Evolutionary conservation across 1,140 invertebrate species (phyloP).

Genomic region (Leptoteleia sp.): DNA sequence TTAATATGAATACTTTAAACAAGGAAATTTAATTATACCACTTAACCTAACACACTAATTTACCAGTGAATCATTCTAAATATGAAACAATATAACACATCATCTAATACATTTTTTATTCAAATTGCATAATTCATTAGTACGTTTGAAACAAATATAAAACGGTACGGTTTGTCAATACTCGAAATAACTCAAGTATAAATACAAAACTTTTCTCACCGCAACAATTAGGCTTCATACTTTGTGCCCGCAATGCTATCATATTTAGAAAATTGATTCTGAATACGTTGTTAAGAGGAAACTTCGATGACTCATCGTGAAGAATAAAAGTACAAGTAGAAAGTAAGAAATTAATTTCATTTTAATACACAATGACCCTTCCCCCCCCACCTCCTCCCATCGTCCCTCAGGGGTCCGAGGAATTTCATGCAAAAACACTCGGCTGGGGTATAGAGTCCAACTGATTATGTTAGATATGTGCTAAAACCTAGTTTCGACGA

Average conservation of each 20-base stretch:
- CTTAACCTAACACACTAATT: no score
- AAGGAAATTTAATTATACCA: no score
- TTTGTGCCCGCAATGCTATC: constrained; percentile 8
- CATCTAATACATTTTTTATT: background rate
- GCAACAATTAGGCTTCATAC: background rate
- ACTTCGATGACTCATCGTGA: constrained; percentile 26
- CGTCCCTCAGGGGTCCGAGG: no score
- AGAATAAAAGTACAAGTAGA: constrained; percentile 35
- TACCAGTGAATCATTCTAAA: no score
- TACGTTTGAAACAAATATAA: background rate
- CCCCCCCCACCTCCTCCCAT: no score
- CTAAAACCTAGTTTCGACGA: no score
- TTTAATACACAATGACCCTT: background rate
- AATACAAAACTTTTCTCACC: constrained; percentile 3
- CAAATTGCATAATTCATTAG: background rate
- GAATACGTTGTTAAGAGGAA: constrained; percentile 20
- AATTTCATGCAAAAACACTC: no score
- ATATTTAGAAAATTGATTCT: constrained; percentile 29
- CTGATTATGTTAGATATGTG: no score
- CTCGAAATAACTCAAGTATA: background rate
- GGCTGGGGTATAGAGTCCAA: no score
- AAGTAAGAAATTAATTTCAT: constrained; percentile 19
- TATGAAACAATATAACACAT: no score
- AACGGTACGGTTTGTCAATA: background rate
- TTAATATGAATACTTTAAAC: no score